Base-by-base conservation (phyloP, 2,888 invertebrate genomes). In the Acanthopleura granulata region DNA sequence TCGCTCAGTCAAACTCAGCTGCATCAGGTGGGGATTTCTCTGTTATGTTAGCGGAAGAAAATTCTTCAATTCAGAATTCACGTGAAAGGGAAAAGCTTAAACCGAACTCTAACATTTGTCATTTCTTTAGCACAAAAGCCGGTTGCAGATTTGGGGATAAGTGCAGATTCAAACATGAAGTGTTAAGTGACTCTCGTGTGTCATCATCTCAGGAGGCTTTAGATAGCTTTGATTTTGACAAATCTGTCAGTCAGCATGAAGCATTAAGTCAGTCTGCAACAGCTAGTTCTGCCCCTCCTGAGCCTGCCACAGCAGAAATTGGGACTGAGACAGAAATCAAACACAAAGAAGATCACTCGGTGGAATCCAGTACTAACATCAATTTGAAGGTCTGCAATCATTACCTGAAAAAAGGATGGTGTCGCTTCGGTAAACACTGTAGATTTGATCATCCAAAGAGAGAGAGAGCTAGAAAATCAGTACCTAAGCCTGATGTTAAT, bases 351-450 rank as follows among this genome's bases (percentile, higher is more conserved):
- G 72, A n/a, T 57, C 14, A 49, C 1, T n/a, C 16, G 49, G 51
- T 49, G 14, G 49, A 57, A 51, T 18, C 62, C 15, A 49, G 49
- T 15, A 27, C 72, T 22, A 62, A 49, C 72, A 22, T 22, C 6
- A 6, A 18, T 22, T 16, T 49, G 15, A 75, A 73, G 29, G 50
- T 80, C 77, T 85, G 85, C 70, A 76, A 73, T 51, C 80, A 77
- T 74, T 85, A 80, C 78, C 51, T 77, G 49, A 76, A 76, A 70
- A 72, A 51, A 62, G 79, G 83, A 50, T 81, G 78, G 76, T 85
- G 85, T 77, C 78, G 78, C 12, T 83, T 78, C 83, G 84, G 84
- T 74, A 80, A 77, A 25, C 73, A 77, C 12, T 85, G 85, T 74
- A 79, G 72, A 72, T 84, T 79, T 74, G 29, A 70, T 22, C 85